Conservation (phyloP, 2,113 vertebrate species). For the Notechis scutatus region DNA sequence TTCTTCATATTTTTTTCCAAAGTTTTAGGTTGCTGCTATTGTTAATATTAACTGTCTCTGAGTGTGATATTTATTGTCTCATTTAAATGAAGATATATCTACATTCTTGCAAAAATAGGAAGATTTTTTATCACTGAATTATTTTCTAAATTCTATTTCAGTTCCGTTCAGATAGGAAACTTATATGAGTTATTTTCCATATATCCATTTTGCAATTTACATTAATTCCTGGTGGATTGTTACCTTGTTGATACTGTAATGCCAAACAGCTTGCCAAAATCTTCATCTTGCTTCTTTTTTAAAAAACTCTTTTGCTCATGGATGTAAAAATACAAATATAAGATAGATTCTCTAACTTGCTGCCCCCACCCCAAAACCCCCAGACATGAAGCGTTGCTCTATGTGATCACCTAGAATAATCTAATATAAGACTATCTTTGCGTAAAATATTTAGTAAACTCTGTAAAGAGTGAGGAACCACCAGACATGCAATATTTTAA, state of each 20-base stretch:
- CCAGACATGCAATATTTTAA: background rate
- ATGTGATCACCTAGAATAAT: background rate
- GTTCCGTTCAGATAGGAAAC: background rate
- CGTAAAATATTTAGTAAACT: background rate
- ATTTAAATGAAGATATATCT: background rate
- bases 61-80: background rate
- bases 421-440: background rate
- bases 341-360: background rate
- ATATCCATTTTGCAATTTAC: background rate
- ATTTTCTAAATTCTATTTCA: background rate
- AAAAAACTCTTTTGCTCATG: background rate
- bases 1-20: background rate
- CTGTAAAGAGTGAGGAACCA: background rate
- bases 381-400: background rate
- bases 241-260: background rate
- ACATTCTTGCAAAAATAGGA: background rate
- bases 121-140: background rate
- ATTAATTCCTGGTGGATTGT: background rate
- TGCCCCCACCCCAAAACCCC: background rate
- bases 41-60: background rate
- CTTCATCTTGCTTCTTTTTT: background rate
- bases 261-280: background rate
- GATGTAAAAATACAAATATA: background rate
- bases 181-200: background rate
- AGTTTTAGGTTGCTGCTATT: background rate